These are phyloP conservation scores for Pseudococcus jackbeardsleyi DNA, from an alignment of 2,888 invertebrate species.

Conservation along the genomic window DNA sequence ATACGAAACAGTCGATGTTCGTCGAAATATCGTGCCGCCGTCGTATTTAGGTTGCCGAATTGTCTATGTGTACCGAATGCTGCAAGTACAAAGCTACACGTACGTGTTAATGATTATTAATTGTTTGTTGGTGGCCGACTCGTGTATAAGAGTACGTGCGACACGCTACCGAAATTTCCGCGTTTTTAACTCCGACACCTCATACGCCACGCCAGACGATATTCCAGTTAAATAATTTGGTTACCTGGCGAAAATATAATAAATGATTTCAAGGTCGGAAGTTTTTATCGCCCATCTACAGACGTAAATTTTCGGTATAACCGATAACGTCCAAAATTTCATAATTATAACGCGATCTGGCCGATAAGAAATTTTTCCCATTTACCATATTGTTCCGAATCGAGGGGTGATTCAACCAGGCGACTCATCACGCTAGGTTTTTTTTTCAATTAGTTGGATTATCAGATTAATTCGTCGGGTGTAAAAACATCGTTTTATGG, in stretches of 20 bases:
- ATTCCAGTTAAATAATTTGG: slow-evolving; percentile 40
- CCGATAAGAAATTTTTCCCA: slow-evolving; percentile 41
- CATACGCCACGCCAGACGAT: neutral
- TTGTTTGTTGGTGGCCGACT: slow-evolving; percentile 40
- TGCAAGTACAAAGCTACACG: neutral
- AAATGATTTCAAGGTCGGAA: slow-evolving; percentile 1
- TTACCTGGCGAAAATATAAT: neutral
- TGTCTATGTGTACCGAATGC: neutral
- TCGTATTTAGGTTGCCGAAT: neutral
- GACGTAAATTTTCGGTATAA: slow-evolving; percentile 16
- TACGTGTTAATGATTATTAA: slow-evolving; percentile 56
- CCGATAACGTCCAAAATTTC: neutral
- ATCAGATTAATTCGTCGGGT: neutral
- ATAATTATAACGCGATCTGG: slow-evolving; percentile 19
- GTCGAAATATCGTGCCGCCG: slow-evolving; percentile 41
- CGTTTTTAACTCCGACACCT: slow-evolving; percentile 48
- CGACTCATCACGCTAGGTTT: neutral
- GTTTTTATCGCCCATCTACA: slow-evolving; percentile 26
- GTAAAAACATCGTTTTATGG: too few species aligned
- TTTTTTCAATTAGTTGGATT: neutral
- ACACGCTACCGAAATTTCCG: slow-evolving; percentile 41
- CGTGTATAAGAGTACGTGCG: slow-evolving; percentile 21
- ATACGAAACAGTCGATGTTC: neutral
- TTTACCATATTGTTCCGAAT: slow-evolving; percentile 10
- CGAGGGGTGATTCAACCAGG: neutral